Evolutionary conservation across 1,140 invertebrate species (phyloP), one percentile per base, ranked within the genome.

Genomic region (Euura saliciscinereae): DNA sequence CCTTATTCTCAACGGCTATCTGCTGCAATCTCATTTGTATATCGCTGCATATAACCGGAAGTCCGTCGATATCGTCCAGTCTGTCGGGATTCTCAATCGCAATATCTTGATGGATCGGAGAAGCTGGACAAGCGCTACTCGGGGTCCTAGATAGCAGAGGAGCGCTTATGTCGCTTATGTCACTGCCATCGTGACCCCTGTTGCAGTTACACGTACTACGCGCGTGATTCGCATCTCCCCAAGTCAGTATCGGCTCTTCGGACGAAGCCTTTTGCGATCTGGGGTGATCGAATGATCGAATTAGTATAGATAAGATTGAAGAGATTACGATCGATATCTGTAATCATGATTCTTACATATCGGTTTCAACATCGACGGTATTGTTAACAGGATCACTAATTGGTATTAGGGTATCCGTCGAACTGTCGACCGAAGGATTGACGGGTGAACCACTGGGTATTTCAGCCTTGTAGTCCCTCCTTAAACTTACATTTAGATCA

Each of bases 21-120:
- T 96, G 93, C 82, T 92, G 91, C 75, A 97, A 86, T 74, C 95
- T 85, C 79, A 92, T 90, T 82, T 97, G 95, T 74, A 95, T 88
- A 71, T 94, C 92, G 82, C 94, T 95, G 76, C 91, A 89, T 74
- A 94, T 90, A 70, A 93, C 91, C 64, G 93, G 91, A 75, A 97
- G 88, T 67, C 96, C 96, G 87, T 97, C 96, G n/a, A 93, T 85
- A 75, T 93, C 91, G 69, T 89, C 88, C 45, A 89, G 73, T 84
- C 82, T 83, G 70, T 87, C 83, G 68, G 84, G 84, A 76, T 88
- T 87, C 72, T 89, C 84, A 43, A 81, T 72, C 28, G 81, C 71
- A 10, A 82, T 71, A 44, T 86, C 85, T 28, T 86, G 84, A 72
- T 85, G 85, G 68, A 79, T 83, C 2, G 85, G 86, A 43, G 86